Evolutionary conservation across 2,113 vertebrate species (phyloP).

Genomic region (Eudyptes chrysolophus): DNA sequence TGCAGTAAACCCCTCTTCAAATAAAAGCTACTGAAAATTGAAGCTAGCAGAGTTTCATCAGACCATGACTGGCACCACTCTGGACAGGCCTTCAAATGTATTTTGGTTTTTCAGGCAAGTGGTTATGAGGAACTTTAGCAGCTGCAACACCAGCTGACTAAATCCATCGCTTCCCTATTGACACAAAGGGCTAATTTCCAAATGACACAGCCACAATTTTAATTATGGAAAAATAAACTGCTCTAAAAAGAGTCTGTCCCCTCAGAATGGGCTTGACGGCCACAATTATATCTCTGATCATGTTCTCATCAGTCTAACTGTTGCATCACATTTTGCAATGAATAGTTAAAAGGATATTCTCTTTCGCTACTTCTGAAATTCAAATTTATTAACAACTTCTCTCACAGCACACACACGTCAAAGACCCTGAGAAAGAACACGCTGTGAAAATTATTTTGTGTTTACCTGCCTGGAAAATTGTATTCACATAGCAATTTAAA

Average conservation of each 20-base stretch:
- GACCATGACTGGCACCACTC: background rate
- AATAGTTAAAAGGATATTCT: conserved; percentile 40
- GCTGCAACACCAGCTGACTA: conserved; percentile 29
- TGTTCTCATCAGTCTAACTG: conserved; percentile 1
- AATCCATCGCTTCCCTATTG: conserved; percentile 55
- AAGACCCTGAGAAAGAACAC: conserved; percentile 53
- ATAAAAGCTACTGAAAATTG: background rate
- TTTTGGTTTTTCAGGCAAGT: conserved; percentile 14
- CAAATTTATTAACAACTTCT: conserved; percentile 31
- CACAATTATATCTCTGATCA: conserved; percentile 1
- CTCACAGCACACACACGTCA: background rate
- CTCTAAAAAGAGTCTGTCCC: conserved; percentile 4
- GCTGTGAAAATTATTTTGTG: conserved; percentile 70
- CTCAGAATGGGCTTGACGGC: background rate
- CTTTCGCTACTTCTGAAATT: conserved; percentile 32
- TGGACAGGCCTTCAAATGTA: background rate
- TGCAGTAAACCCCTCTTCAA: background rate
- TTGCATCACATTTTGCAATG: background rate
- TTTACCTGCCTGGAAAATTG: conserved; percentile 80
- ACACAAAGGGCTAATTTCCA: conserved; percentile 39
- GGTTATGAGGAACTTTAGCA: conserved; percentile 1
- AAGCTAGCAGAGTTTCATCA: background rate
- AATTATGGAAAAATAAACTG: conserved; percentile 49
- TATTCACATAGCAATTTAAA: conserved; percentile 72
- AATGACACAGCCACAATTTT: conserved; percentile 11